These are phyloP conservation scores for Pachypsylla venusta DNA, from an alignment of 1,140 invertebrate species.

Conservation along the genomic window DNA sequence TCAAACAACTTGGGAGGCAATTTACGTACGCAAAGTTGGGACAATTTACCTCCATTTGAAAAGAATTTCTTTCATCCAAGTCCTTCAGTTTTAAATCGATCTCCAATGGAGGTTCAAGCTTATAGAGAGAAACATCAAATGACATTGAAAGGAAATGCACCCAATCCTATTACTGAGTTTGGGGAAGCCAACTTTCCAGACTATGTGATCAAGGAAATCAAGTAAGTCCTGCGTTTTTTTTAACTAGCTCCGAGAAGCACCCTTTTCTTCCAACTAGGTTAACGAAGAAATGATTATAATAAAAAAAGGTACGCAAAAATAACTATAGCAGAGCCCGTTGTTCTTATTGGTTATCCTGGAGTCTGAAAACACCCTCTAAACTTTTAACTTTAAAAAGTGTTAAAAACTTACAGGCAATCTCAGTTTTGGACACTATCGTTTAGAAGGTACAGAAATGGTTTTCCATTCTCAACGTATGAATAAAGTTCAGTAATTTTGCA, in stretches of 20 bases:
- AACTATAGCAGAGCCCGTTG: too few relatives aligned
- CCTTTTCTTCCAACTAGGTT: too few relatives aligned
- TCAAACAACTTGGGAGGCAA: constrained; percentile 13
- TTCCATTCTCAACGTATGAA: too few relatives aligned
- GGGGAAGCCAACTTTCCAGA: constrained; percentile 11
- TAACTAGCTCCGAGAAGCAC: neutral
- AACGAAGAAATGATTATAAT: too few relatives aligned
- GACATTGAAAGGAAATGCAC: neutral
- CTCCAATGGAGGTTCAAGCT: constrained; percentile 17
- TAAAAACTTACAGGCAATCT: too few relatives aligned
- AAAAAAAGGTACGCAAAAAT: too few relatives aligned
- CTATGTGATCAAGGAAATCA: neutral
- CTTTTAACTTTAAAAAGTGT: too few relatives aligned
- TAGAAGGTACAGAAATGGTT: too few relatives aligned
- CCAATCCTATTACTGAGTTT: constrained; percentile 2
- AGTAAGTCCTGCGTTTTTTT: constrained; percentile 8
- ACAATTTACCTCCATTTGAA: neutral
- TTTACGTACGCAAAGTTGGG: neutral
- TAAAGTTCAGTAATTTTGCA: too few relatives aligned
- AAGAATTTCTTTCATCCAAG: constrained; percentile 11
- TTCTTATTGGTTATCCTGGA: too few relatives aligned
- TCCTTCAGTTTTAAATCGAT: constrained; percentile 14
- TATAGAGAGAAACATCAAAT: constrained; percentile 16
- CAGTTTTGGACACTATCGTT: too few relatives aligned
- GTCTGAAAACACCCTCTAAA: too few relatives aligned